Base-by-base conservation (phyloP, 2,113 vertebrate species). In the Hystrix brachyura region DNA sequence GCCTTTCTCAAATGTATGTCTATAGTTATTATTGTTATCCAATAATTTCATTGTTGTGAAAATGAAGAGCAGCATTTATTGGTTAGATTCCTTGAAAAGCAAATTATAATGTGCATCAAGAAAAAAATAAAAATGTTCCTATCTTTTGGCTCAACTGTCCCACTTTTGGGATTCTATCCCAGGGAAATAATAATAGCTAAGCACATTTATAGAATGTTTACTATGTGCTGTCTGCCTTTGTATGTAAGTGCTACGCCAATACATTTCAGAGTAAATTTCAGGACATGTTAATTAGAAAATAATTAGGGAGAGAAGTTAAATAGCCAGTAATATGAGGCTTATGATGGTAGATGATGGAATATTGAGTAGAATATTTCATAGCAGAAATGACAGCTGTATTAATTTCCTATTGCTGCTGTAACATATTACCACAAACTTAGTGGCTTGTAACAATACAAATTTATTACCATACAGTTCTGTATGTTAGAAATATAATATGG, bases 1-100 rank as follows among this genome's bases (percentile, higher is more conserved):
- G 87, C 99, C 99, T 97, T 99, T 99, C 97, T 99, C 99, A 97
- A 99, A 99, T 96, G 43, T 5, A 21, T 23, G 32, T 7, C 27
- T 85, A 55, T 7, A 87, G 48, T 76, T 53, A 32, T 74, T 71
- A 72, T 57, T 46, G 3, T 21, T 79, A 29, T 29, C 60, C 59
- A 74, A 64, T 89, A 74, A 83, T 46, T 74, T 62, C 2, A 43
- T 46, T 19, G 89, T 34, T 57, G 25, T 71, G 18, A 64, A 43
- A 64, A 9, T 57, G 21, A n/a, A 90, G 57, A 55, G 6, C 25
- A 90, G 46, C 19, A 90, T 84, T 7, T 19, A 65, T 27, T 65
- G 72, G 21, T 65, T n/a, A 69, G 7, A 15, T 55, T 21, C 51
- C 82, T 84, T 83, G n/a, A 55, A 67, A 78, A 94, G n/a, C 69